A percentile compares a stretch with the other conserved stretches of the same genome.
phyloP scores from a whole-genome alignment of 1,140 invertebrate genomes.

The Chironomus striatipennis region DNA sequence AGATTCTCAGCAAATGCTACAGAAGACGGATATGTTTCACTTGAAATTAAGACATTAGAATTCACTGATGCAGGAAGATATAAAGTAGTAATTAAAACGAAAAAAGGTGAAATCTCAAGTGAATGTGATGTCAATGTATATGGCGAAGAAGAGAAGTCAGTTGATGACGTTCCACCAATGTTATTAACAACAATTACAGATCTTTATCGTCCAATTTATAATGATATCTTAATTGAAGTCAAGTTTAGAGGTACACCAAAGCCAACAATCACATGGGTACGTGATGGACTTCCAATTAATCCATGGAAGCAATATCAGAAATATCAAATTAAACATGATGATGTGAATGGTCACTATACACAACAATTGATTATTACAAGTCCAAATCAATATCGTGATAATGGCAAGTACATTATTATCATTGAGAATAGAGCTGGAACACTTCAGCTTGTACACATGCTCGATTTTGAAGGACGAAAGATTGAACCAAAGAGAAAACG shows the following conservation, averaged over 20 bases:
- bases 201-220: constrained; percentile 11
- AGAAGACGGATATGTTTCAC: background rate
- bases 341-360: background rate
- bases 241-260: constrained; percentile 64
- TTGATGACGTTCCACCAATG: background rate
- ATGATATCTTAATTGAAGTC: constrained; percentile 35
- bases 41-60: constrained; percentile 54
- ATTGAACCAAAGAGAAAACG: constrained; percentile 13
- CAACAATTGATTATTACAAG: constrained; percentile 2
- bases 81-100: constrained; percentile 63
- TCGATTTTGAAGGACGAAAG: constrained; percentile 34
- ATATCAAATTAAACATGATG: constrained; percentile 21
- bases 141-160: background rate
- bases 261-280: constrained; percentile 71
- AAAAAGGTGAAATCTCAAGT: constrained; percentile 50
- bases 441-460: constrained; percentile 35
- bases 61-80: constrained; percentile 69
- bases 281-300: constrained; percentile 65
- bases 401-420: background rate
- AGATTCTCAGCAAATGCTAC: background rate
- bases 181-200: background rate
- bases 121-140: constrained; percentile 13
- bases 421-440: constrained; percentile 37
- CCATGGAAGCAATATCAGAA: constrained; percentile 34
- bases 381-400: constrained; percentile 19